These are phyloP conservation scores for Galeopterus variegatus DNA, from an alignment of 2,113 vertebrate species.

Conservation along the genomic window DNA sequence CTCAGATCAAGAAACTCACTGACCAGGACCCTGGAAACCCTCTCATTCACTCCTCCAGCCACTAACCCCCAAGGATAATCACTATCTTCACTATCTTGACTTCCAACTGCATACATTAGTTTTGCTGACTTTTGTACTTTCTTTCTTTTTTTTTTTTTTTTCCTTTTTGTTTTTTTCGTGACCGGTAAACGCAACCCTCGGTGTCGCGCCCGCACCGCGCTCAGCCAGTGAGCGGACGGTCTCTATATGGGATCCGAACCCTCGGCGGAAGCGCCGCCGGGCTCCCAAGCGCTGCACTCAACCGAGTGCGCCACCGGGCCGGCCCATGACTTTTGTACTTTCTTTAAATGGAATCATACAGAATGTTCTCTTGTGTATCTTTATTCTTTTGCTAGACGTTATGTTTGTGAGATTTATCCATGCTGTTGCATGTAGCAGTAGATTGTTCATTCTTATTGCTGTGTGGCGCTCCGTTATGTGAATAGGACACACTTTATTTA, in stretches of 20 bases:
- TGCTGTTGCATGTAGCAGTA: not conserved
- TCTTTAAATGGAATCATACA: not conserved
- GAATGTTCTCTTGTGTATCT: not conserved
- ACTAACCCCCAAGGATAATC: not conserved
- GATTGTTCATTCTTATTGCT: not conserved
- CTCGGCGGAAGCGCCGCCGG: too few species aligned
- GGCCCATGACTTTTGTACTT: not conserved
- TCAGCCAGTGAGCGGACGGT: too few species aligned
- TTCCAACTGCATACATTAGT: not conserved
- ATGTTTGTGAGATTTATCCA: not conserved
- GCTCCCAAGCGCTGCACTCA: too few species aligned
- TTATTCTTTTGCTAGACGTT: not conserved
- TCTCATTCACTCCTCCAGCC: not conserved
- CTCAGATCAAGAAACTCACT: too few species aligned
- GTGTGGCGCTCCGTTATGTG: not conserved
- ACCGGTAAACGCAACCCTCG: too few species aligned
- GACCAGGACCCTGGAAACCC: not conserved
- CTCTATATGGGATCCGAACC: too few species aligned
- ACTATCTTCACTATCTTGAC: not conserved
- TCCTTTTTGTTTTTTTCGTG: too few species aligned
- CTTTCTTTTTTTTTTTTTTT: too few species aligned
- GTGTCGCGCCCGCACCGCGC: too few species aligned
- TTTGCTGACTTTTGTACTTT: not conserved
- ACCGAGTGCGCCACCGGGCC: too few species aligned
- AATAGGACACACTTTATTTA: not conserved